Conservation (phyloP, 2,888 invertebrate genomes). For the Embidobia sp. region DNA sequence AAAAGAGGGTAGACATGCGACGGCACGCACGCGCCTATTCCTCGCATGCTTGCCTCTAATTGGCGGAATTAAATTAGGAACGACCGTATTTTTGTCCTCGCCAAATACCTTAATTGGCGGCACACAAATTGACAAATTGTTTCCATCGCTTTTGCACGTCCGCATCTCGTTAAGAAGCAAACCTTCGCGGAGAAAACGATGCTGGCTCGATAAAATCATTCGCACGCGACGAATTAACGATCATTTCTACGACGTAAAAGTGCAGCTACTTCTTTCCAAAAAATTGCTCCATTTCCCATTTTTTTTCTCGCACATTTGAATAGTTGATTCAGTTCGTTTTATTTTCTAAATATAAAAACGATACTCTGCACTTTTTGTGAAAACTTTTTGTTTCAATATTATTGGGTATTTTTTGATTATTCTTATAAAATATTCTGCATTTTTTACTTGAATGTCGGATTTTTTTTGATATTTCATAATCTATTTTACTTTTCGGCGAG, state of each 20-base stretch:
- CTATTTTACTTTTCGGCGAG: too few relatives aligned
- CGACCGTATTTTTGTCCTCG: slow-evolving; percentile 74
- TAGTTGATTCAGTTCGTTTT: too few relatives aligned
- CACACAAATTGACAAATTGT: slow-evolving; percentile 79
- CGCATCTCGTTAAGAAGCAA: slow-evolving; percentile 70
- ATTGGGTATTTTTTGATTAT: too few relatives aligned
- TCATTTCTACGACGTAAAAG: background rate
- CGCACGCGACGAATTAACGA: slow-evolving; percentile 21
- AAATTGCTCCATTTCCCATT: background rate
- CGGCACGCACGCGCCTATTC: background rate
- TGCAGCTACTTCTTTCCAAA: background rate
- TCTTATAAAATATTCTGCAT: too few relatives aligned
- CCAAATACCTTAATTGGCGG: slow-evolving; percentile 78
- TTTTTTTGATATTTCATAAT: too few relatives aligned
- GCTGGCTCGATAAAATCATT: slow-evolving; percentile 28
- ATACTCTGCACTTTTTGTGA: too few relatives aligned
- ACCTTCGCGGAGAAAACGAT: slow-evolving; percentile 44
- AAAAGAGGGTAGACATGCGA: background rate
- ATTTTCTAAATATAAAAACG: too few relatives aligned
- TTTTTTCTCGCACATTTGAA: too few relatives aligned
- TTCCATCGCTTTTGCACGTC: slow-evolving; percentile 75
- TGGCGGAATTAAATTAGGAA: slow-evolving; percentile 79
- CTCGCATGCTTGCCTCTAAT: slow-evolving; percentile 67
- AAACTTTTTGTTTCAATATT: too few relatives aligned
- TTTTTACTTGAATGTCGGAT: too few relatives aligned